Base-by-base conservation (phyloP, 2,888 invertebrate species). In the Deilephila porcellus region DNA sequence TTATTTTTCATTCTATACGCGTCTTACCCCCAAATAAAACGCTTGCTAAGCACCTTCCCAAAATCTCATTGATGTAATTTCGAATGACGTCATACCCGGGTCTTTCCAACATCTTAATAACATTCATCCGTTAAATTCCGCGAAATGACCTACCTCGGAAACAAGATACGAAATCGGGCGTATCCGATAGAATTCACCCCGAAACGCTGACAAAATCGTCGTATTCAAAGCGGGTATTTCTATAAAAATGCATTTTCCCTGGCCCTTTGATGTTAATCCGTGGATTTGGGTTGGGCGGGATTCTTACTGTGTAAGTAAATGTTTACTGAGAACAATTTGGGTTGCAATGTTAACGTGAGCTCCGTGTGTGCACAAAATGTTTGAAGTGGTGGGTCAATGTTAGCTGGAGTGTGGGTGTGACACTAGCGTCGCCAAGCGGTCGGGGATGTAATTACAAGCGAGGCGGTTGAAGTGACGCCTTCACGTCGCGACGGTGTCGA, bases 191-290 rank as follows among this genome's bases (percentile, higher is more conserved):
- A 88, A 87, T 88, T 88, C 85, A 84, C 82, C 86, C 84, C 85
- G 87, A 84, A 90, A 84, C 86, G 90, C 90, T 90, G 90, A 91
- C 91, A 85, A 88, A 90, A 90, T 90, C 89, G 89, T 87, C 86
- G 86, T 89, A 88, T 85, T 90, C 90, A 90, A 91, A 91, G 90
- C 84, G 82, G 85, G 88, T 90, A 90, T 91, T 92, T 91, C 88
- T 91, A 90, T 92, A 92, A 93, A 93, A 93, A 93, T 90, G 91
- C 92, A 92, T 92, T 93, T 87, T 89, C 88, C 86, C 83, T 82
- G 85, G 83, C 84, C 86, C 91, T 93, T 93, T 93, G 92, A 93
- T 88, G 91, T 92, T 93, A 93, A 93, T 93, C 92, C 92, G 77
- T 84, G 90, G 91, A 90, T 92, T 91, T 85, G 87, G 86, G 82